A percentile compares a stretch with the other conserved stretches of the same genome.
These are phyloP conservation scores for Sitobion miscanthi DNA, from an alignment of 1,140 invertebrate genomes.

Conservation along the genomic window DNA sequence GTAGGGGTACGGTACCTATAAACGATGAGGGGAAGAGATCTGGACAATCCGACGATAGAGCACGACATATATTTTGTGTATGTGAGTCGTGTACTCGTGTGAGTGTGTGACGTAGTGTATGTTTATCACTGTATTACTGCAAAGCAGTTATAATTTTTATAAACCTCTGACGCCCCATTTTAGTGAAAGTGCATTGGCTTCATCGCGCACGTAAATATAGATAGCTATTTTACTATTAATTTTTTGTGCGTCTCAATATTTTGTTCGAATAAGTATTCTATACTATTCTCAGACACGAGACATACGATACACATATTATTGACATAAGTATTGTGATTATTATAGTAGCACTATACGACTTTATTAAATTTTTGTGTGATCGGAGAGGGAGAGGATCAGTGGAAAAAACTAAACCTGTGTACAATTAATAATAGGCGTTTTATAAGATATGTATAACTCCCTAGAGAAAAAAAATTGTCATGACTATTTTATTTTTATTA, in stretches of 20 bases:
- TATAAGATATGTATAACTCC: background rate
- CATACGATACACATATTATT: no score
- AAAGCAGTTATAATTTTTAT: background rate
- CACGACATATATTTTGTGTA: background rate
- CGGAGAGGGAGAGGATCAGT: background rate
- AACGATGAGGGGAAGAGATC: background rate
- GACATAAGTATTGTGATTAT: background rate
- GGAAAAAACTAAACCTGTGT: background rate
- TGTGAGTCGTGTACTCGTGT: background rate
- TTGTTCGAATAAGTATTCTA: background rate
- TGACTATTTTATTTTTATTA: no score
- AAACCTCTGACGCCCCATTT: background rate
- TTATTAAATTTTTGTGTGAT: background rate
- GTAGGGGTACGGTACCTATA: background rate
- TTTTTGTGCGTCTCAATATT: background rate
- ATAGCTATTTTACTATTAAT: background rate
- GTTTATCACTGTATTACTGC: background rate
- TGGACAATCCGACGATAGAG: background rate
- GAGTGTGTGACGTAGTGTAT: background rate
- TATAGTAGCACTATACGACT: background rate
- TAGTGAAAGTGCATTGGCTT: slow-evolving; percentile 10
- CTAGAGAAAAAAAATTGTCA: background rate
- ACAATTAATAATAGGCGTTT: background rate
- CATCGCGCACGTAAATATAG: background rate
- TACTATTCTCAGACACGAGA: background rate